These are phyloP conservation scores for Lasioglossum malachurum DNA, from an alignment of 2,888 invertebrate genomes.

Conservation along the genomic window DNA sequence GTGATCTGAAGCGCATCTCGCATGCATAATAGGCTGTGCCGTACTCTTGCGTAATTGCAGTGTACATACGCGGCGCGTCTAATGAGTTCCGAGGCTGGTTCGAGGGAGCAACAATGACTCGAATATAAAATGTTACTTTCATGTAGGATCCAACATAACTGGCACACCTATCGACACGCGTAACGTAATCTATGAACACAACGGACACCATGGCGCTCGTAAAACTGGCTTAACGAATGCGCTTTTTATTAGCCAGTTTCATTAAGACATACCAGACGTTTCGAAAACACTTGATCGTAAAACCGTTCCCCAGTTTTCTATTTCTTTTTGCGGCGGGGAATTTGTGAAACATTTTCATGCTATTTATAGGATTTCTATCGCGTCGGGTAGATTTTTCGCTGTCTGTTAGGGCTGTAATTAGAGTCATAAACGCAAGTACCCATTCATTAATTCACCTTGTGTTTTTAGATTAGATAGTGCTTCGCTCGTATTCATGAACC, in stretches of 20 bases:
- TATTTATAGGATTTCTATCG: background rate
- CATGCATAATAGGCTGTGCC: constrained; percentile 49
- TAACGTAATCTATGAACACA: background rate
- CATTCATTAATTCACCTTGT: background rate
- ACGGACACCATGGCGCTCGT: background rate
- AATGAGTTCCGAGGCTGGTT: background rate
- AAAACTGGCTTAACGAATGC: background rate
- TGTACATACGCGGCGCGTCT: constrained; percentile 4
- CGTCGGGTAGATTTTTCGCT: too few species aligned
- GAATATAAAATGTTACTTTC: background rate
- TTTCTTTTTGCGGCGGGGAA: background rate
- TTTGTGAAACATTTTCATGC: background rate
- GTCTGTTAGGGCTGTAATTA: background rate
- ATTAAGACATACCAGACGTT: background rate
- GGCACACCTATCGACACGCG: background rate
- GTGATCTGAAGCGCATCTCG: constrained; percentile 53
- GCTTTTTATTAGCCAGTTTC: background rate
- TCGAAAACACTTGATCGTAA: background rate
- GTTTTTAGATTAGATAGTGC: background rate
- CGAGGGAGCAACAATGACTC: background rate
- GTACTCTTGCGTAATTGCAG: constrained; percentile 48
- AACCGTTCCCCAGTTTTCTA: background rate
- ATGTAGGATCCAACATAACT: background rate
- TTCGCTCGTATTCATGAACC: background rate
- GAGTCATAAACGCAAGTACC: background rate